Evolutionary conservation across 64 coral and sea anemone species (phyloP).

Genomic region (Dendrophyllia cribrosa): DNA sequence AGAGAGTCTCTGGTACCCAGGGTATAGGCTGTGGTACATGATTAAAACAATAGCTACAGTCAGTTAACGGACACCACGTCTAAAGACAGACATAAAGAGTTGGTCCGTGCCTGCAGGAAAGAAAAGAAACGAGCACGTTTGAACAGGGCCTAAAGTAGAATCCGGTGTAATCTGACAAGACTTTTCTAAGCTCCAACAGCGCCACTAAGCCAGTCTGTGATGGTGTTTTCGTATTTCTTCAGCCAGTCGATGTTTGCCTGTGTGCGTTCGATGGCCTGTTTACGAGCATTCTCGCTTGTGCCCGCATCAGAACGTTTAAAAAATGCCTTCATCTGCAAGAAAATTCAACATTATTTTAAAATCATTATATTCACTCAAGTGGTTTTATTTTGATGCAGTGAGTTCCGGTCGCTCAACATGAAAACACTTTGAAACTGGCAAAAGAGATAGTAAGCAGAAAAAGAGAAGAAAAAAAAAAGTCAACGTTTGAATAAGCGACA

Average conservation of each 20-base stretch:
- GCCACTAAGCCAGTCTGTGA: conserved; percentile 62
- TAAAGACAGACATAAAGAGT: no score
- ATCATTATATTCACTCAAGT: no score
- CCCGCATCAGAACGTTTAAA: conserved; percentile 73
- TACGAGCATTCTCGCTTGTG: conserved; percentile 73
- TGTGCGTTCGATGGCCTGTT: conserved; percentile 70
- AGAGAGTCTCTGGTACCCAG: no score
- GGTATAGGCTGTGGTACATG: no score
- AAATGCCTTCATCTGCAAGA: conserved; percentile 76
- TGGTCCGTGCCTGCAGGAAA: no score
- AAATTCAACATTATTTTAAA: background rate
- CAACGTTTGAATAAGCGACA: background rate
- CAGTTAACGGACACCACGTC: no score
- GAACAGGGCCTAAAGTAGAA: background rate
- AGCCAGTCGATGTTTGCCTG: conserved; percentile 86
- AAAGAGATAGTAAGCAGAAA: background rate
- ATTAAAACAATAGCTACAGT: no score
- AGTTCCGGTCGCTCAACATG: no score
- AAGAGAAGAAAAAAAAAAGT: background rate
- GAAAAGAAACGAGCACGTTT: background rate
- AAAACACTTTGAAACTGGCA: no score
- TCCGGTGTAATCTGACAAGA: background rate
- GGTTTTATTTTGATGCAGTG: no score
- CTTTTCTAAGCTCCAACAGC: conserved; percentile 25
- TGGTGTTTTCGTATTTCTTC: conserved; percentile 60